Evolutionary conservation across 2,888 invertebrate species (phyloP).

Genomic region (Phasia obesa): DNA sequence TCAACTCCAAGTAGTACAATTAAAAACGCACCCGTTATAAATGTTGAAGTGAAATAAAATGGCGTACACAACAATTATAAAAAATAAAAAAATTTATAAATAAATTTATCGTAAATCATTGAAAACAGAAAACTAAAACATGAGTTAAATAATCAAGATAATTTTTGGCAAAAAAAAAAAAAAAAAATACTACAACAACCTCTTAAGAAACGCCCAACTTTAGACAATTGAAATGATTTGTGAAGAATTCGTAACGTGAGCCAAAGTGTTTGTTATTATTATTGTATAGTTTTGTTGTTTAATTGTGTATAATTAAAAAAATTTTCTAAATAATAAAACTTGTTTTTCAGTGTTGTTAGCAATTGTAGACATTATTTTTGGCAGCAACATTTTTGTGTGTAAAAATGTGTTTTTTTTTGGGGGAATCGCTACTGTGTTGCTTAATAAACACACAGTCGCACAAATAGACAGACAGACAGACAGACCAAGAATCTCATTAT

Average conservation of each 20-base stretch:
- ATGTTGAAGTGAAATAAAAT: conserved; percentile 37
- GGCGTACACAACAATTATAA: conserved; percentile 23
- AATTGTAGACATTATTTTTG: conserved; percentile 30
- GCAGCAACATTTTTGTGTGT: conserved; percentile 5
- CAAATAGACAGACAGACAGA: conserved; percentile 1
- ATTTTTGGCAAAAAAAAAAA: background rate
- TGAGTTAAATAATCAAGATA: conserved; percentile 37
- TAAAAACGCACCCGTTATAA: no score
- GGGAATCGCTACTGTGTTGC: conserved; percentile 30
- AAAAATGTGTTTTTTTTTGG: background rate
- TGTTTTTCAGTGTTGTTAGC: conserved; percentile 32
- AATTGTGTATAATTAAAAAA: conserved; percentile 16
- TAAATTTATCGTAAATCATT: conserved; percentile 42
- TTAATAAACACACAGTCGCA: background rate
- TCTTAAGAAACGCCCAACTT: conserved; percentile 41
- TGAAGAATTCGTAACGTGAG: conserved; percentile 31
- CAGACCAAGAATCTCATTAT: conserved; percentile 5
- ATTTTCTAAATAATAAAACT: conserved; percentile 47
- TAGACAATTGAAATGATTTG: conserved; percentile 22
- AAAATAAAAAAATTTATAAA: background rate
- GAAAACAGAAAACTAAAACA: conserved; percentile 32
- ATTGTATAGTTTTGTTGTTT: conserved; percentile 10
- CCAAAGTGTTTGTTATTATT: conserved; percentile 25
- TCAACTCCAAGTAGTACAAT: no score
- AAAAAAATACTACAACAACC: background rate